phyloP scores from a whole-genome alignment of 2,113 vertebrate species.

The Oriolus oriolus region DNA sequence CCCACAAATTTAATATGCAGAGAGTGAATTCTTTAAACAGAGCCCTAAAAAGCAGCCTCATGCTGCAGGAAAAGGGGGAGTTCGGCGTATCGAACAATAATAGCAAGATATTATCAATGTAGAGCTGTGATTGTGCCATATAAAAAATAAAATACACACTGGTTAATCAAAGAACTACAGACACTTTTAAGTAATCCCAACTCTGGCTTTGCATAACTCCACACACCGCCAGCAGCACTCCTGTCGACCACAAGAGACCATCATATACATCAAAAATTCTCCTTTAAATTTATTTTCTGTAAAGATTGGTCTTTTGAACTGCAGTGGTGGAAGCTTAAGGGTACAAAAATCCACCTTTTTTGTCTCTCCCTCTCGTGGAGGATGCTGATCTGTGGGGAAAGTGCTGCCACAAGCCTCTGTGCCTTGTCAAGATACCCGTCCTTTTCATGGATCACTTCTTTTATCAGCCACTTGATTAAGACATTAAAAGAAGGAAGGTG shows the following conservation, averaged over 20 bases:
- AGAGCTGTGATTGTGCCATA: constrained; percentile 73
- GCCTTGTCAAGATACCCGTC: constrained; percentile 62
- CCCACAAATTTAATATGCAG: neutral
- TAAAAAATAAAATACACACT: constrained; percentile 78
- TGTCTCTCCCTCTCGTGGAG: constrained; percentile 40
- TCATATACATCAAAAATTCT: constrained; percentile 82
- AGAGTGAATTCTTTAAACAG: neutral
- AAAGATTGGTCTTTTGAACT: constrained; percentile 84
- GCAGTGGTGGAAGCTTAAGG: constrained; percentile 73
- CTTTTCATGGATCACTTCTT: constrained; percentile 72
- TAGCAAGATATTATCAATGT: constrained; percentile 67
- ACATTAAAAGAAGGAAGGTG: constrained; percentile 74
- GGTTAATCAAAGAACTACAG: constrained; percentile 79
- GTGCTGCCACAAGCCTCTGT: constrained; percentile 50
- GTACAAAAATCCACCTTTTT: constrained; percentile 75
- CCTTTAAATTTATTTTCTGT: constrained; percentile 83
- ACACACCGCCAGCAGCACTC: constrained; percentile 68
- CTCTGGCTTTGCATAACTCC: constrained; percentile 75
- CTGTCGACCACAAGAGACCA: constrained; percentile 75
- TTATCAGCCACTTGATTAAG: constrained; percentile 76
- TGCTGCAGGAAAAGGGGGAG: constrained; percentile 35
- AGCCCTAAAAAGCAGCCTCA: constrained; percentile 13
- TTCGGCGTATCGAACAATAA: constrained; percentile 53
- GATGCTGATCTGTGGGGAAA: constrained; percentile 54
- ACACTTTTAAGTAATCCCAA: constrained; percentile 78